Conservation (phyloP, 2,888 invertebrate genomes). For the Meandrusa payeni region DNA sequence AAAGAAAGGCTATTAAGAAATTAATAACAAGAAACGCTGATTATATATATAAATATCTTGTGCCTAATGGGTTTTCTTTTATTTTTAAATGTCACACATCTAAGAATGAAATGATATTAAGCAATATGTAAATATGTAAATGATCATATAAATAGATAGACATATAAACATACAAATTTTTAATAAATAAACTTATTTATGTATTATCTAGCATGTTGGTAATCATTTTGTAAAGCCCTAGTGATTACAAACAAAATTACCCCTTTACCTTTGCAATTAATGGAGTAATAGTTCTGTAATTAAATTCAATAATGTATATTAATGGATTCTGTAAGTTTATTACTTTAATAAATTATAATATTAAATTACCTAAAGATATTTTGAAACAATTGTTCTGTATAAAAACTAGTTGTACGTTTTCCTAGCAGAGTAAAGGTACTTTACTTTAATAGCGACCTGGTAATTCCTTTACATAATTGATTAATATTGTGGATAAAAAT, state of each 20-base stretch:
- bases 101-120: too few species aligned
- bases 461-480: constrained; percentile 13
- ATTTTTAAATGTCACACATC: too few species aligned
- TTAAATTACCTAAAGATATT: constrained; percentile 10
- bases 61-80: too few species aligned
- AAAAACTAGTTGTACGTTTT: constrained; percentile 15
- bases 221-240: constrained; percentile 6
- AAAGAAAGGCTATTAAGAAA: not conserved
- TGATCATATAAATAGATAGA: constrained; percentile 1
- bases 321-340: constrained; percentile 8
- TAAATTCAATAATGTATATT: constrained; percentile 7
- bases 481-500: constrained; percentile 6
- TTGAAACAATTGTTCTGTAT: constrained; percentile 8
- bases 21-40: constrained; percentile 10
- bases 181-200: too few species aligned
- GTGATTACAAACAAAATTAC: constrained; percentile 5
- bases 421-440: constrained; percentile 7
- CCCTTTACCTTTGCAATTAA: constrained; percentile 3
- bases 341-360: constrained; percentile 14
- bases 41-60: constrained; percentile 8
- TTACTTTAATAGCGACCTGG: constrained; percentile 3
- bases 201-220: constrained; percentile 2
- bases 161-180: constrained; percentile 9
- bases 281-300: constrained; percentile 2
- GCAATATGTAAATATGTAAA: constrained; percentile 26